Percentiles rank a stretch among this genome's conserved stretches.
Evolutionary conservation across 2,888 invertebrate species (phyloP).

Genomic region (Pherbina coryleti): DNA sequence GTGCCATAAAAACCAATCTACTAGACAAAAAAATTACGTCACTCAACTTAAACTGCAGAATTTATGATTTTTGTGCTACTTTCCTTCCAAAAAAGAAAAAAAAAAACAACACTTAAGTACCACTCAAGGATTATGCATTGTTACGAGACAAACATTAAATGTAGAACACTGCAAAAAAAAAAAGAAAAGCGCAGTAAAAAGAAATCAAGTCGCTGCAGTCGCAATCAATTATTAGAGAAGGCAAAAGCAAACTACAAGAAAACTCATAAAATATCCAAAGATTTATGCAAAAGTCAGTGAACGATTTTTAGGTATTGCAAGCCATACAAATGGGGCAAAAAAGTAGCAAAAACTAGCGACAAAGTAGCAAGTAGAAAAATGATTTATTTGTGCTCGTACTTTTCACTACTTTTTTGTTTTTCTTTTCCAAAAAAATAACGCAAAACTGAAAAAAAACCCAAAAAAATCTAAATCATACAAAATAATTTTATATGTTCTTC

Average conservation of each 20-base stretch:
- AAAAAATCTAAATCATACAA: background rate
- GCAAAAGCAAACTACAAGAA: background rate
- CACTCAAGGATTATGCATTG: constrained; percentile 8
- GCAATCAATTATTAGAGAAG: constrained; percentile 25
- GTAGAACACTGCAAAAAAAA: background rate
- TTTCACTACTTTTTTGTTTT: background rate
- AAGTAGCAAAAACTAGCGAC: background rate
- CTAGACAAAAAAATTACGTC: constrained; percentile 6
- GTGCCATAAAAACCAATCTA: background rate
- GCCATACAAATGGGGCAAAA: background rate
- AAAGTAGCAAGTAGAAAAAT: constrained; percentile 5
- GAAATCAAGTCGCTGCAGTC: constrained; percentile 18
- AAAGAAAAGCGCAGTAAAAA: background rate
- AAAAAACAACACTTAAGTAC: background rate
- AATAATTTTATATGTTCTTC: constrained; percentile 8
- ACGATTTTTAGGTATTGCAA: background rate
- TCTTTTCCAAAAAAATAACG: background rate
- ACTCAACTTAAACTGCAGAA: background rate
- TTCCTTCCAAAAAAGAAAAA: background rate
- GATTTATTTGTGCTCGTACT: background rate
- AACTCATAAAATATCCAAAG: background rate
- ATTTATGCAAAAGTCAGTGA: constrained; percentile 13
- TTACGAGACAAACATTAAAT: constrained; percentile 13
- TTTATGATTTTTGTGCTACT: background rate
- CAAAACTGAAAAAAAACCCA: background rate